Percentiles rank a stretch among this genome's conserved stretches.
These are phyloP conservation scores for Labrus mixtus DNA, from an alignment of 2,113 vertebrate species.

Conservation along the genomic window DNA sequence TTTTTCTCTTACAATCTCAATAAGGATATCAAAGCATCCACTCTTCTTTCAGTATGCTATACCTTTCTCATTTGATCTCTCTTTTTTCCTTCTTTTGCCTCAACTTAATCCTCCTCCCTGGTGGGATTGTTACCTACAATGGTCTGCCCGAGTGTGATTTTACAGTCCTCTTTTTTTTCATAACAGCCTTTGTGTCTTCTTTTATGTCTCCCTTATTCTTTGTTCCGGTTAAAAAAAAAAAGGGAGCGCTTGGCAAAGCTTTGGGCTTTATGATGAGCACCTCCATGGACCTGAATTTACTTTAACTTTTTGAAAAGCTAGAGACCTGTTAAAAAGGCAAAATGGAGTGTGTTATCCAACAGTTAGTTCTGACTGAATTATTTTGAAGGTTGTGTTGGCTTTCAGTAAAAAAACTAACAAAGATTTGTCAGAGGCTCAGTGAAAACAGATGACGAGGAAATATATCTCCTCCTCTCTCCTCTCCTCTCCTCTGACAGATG, in stretches of 20 bases:
- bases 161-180: conserved; percentile 16
- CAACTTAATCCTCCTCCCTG: conserved; percentile 38
- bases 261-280: background rate
- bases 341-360: background rate
- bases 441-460: background rate
- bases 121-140: conserved; percentile 14
- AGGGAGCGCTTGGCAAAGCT: conserved; percentile 3
- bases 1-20: conserved; percentile 6
- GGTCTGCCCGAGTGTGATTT: conserved; percentile 16
- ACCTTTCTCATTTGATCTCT: conserved; percentile 30
- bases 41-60: conserved; percentile 1
- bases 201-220: conserved; percentile 16
- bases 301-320: background rate
- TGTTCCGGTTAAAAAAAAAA: conserved; percentile 33
- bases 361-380: background rate
- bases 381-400: background rate
- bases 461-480: background rate
- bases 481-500: conserved; percentile 4
- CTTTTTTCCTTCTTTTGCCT: background rate
- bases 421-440: conserved; percentile 16
- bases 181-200: conserved; percentile 11
- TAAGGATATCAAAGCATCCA: conserved; percentile 11
- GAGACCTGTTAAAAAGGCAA: background rate
- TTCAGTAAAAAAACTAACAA: background rate
- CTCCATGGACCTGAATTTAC: background rate